Evolutionary conservation across 1,140 invertebrate species (phyloP).

Genomic region (Theocolax elegans): DNA sequence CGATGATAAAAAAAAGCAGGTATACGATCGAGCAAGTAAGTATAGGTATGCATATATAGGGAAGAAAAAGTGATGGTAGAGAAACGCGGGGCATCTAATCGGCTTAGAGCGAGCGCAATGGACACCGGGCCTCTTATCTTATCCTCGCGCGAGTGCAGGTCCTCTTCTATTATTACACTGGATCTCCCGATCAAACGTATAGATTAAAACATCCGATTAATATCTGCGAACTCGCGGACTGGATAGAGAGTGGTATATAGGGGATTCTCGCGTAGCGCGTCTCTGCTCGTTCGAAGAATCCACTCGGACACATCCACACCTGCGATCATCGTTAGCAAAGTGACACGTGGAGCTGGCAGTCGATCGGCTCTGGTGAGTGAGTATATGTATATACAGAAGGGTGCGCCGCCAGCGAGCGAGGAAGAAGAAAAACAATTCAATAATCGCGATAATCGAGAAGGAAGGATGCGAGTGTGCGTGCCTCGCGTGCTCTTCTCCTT

Average conservation of each 20-base stretch:
- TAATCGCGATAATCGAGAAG: slow-evolving; percentile 24
- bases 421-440: slow-evolving; percentile 18
- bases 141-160: not conserved
- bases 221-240: not conserved
- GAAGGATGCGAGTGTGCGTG: slow-evolving; percentile 3
- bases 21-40: too few species aligned
- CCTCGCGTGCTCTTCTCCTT: not conserved
- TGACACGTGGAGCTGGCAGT: too few species aligned
- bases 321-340: too few species aligned
- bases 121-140: not conserved
- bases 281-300: too few species aligned
- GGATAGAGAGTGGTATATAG: too few species aligned
- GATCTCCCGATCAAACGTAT: too few species aligned
- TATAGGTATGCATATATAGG: not conserved
- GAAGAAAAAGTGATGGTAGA: not conserved
- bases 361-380: too few species aligned
- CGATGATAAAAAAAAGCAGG: too few species aligned
- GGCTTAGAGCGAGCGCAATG: not conserved
- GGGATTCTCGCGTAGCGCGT: too few species aligned
- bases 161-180: not conserved
- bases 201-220: slow-evolving; percentile 6
- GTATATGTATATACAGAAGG: too few species aligned
- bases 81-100: not conserved
- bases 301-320: too few species aligned
- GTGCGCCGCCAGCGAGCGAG: not conserved